Evolutionary conservation across 2,113 vertebrate species (phyloP), one percentile per base, ranked within the genome.

Genomic region (Ammodytes dubius): DNA sequence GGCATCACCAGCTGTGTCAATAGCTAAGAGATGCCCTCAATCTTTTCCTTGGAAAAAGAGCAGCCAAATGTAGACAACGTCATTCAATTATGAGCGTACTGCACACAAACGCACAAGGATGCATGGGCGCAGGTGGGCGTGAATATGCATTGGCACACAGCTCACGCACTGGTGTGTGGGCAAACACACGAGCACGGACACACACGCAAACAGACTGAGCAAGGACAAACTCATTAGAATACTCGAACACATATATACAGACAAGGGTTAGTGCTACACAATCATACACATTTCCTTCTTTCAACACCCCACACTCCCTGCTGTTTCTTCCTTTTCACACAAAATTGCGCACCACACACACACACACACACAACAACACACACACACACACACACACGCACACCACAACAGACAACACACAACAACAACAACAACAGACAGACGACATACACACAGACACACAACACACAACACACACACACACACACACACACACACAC

Each of bases 1-100:
- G 94, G 93, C 82, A 83, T 76, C 70, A 86, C 87, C 95, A 96
- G 94, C 94, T 96, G 93, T 89, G 93, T 88, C 87, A 87, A 89
- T 86, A 87, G 81, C 83, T 53, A 79, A 83, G 83, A 91, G 81
- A 91, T 91, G 90, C 89, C 93, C 94, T 90, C 89, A 83, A 87
- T 91, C 90, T 92, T 90, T 27, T 87, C 72, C 89, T 87, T 81
- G 87, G 83, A 87, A 87, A 37, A 70, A 88, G 78, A 84, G 83
- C 11, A 27, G 67, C 56, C 56, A 68, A 86, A 81, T 63, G 81
- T 64, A 70, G 85, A 86, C 81, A 5, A 76, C 80, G 82, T 75
- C 83, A 61, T 88, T 88, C 82, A 72, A 39, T 88, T 73, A 83
- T 40, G 68, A 64, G 45, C n/a, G n/a, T n/a, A n/a, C n/a, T n/a